Base-by-base conservation (phyloP, 2,113 vertebrate genomes). In the Myotis brandtii region DNA sequence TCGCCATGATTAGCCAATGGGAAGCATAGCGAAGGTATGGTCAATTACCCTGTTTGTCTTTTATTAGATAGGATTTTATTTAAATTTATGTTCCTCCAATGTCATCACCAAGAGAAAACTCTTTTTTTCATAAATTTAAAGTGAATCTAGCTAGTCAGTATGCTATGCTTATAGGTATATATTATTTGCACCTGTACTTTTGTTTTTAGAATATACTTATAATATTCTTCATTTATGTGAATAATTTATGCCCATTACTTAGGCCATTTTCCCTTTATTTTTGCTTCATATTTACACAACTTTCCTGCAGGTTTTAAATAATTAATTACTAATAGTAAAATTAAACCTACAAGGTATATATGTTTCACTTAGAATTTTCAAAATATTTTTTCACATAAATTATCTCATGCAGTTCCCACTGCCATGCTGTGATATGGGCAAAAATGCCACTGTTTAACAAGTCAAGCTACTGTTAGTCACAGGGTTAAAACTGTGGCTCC, bases 141-240 rank as follows among this genome's bases (percentile, higher is more conserved):
- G 37, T 84, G 17, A 70, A 62, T 84, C 32, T 85, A 20, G 17
- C 6, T 9, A 79, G 56, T 80, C 62, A 54, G 50, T 70, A 66
- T 91, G 21, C n/a, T 89, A 6, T 85, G 7, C 30, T 92, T 43
- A 50, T 50, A 62, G 43, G 6, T 59, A 80, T 30, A 8, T 72
- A 50, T 64, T 88, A 93, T 72, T 82, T 72, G 21, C 1, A 56
- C 8, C 32, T 50, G 0, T 52, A n/a, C 5, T 88, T 83, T 91
- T 89, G 2, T 66, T 94, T 89, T 54, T 23, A 85, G 93, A 69
- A 48, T 66, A 12, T 62, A 40, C 91, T 89, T 96, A 32, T 80
- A 94, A 77, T 64, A 83, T 52, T 77, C 11, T 50, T 82, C 9
- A 14, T 76, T 82, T 62, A 50, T 64, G 14, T 70, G 18, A 62